These are phyloP conservation scores for Spermophilus dauricus DNA, from an alignment of 2,113 vertebrate genomes.

Conservation along the genomic window DNA sequence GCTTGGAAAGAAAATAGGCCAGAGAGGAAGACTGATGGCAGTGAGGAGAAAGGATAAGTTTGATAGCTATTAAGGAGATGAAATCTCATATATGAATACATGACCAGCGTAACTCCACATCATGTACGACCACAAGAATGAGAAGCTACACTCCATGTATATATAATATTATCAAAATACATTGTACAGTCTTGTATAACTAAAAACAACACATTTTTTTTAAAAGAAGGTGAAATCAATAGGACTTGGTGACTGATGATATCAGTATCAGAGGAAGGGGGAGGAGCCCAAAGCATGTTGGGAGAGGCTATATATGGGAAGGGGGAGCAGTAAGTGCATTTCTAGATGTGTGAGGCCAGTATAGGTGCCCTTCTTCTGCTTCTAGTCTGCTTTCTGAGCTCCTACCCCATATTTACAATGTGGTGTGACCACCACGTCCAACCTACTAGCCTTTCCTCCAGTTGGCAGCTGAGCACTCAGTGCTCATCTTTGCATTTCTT, in stretches of 20 bases:
- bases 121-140: no score
- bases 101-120: no score
- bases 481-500: neutral
- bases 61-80: neutral
- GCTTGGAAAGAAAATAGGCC: slow-evolving; percentile 9
- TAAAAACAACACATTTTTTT: no score
- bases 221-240: neutral
- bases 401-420: neutral
- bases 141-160: no score
- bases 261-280: neutral
- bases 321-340: neutral
- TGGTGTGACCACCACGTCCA: neutral
- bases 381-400: neutral
- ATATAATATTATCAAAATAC: no score
- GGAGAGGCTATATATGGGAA: neutral
- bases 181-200: no score
- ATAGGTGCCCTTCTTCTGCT: neutral
- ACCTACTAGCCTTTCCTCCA: neutral
- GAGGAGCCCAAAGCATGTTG: neutral
- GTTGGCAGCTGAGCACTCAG: neutral
- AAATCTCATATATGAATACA: neutral
- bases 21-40: neutral
- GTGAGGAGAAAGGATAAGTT: neutral
- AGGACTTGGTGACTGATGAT: neutral
- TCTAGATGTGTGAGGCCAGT: neutral